phyloP scores from a whole-genome alignment of 92 coral and sea anemone species.

The Phymanthus crucifer region DNA sequence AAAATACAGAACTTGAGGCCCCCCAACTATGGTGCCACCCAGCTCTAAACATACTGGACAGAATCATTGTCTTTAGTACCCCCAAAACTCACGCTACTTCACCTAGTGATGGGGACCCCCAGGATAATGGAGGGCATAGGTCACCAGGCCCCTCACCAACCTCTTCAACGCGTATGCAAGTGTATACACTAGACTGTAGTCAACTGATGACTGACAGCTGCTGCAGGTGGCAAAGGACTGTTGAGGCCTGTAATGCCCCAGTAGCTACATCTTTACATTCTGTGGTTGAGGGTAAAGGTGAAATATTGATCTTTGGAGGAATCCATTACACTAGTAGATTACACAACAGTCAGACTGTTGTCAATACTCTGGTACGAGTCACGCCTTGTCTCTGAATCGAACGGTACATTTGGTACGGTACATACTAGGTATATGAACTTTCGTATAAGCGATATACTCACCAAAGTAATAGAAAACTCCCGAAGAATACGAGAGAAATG shows the following conservation, averaged over 20 bases:
- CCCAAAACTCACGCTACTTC: slow-evolving; percentile 55
- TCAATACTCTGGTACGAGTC: slow-evolving; percentile 53
- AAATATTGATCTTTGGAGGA: slow-evolving; percentile 88
- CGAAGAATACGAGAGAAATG: too few species aligned
- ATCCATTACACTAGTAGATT: slow-evolving; percentile 32
- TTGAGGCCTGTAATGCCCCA: slow-evolving; percentile 30
- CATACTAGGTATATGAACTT: neutral
- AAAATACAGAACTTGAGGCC: slow-evolving; percentile 67
- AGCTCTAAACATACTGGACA: slow-evolving; percentile 65
- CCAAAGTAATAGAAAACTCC: too few species aligned
- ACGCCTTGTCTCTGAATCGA: slow-evolving; percentile 37
- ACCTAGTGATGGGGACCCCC: slow-evolving; percentile 13
- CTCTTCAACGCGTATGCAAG: slow-evolving; percentile 54
- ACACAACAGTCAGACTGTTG: slow-evolving; percentile 31
- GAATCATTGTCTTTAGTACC: slow-evolving; percentile 67
- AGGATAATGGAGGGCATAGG: slow-evolving; percentile 15
- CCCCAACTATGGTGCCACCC: slow-evolving; percentile 99
- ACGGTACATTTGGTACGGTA: neutral
- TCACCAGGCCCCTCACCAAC: slow-evolving; percentile 31
- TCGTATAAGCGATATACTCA: too few species aligned
- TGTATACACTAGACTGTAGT: slow-evolving; percentile 75
- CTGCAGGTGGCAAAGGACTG: slow-evolving; percentile 68
- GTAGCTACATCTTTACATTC: slow-evolving; percentile 83
- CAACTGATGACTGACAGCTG: slow-evolving; percentile 48
- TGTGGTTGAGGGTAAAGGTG: slow-evolving; percentile 80